These are phyloP conservation scores for Berghia stephanieae DNA, from an alignment of 1,140 invertebrate species.

Conservation along the genomic window DNA sequence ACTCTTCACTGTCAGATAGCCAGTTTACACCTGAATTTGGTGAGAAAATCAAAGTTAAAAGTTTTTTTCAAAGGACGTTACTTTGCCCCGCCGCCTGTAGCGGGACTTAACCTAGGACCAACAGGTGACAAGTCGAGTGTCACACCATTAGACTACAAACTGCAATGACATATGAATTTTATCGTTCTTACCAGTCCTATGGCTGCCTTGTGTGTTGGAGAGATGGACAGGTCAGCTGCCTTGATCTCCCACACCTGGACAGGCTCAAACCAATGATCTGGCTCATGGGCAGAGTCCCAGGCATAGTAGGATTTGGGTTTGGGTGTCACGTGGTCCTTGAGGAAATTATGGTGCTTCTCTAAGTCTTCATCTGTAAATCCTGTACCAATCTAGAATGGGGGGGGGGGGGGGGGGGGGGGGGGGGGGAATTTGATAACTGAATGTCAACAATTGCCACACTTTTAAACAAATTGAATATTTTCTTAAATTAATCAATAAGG, in stretches of 20 bases:
- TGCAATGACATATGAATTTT: background rate
- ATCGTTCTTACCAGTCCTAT: constrained; percentile 82
- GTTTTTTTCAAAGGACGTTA: background rate
- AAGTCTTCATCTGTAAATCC: constrained; percentile 96
- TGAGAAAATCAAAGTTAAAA: no score
- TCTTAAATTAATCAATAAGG: no score
- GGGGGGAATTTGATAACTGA: no score
- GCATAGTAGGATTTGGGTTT: constrained; percentile 85
- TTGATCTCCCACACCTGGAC: constrained; percentile 97
- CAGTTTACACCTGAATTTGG: no score
- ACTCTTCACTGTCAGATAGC: no score
- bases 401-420: no score
- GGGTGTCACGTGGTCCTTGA: constrained; percentile 81
- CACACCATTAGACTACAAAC: background rate
- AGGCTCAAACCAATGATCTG: constrained; percentile 96
- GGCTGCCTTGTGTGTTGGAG: constrained; percentile 92
- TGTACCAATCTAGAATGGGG: constrained; percentile 87
- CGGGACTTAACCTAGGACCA: background rate
- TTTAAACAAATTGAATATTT: no score
- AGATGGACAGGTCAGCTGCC: constrained; percentile 97
- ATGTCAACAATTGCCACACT: no score
- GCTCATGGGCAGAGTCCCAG: constrained; percentile 77
- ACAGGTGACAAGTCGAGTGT: no score
- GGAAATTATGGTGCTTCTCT: constrained; percentile 76
- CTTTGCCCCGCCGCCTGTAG: background rate